Base-by-base conservation (phyloP, 2,113 vertebrate species). In the Lagopus leucura region DNA sequence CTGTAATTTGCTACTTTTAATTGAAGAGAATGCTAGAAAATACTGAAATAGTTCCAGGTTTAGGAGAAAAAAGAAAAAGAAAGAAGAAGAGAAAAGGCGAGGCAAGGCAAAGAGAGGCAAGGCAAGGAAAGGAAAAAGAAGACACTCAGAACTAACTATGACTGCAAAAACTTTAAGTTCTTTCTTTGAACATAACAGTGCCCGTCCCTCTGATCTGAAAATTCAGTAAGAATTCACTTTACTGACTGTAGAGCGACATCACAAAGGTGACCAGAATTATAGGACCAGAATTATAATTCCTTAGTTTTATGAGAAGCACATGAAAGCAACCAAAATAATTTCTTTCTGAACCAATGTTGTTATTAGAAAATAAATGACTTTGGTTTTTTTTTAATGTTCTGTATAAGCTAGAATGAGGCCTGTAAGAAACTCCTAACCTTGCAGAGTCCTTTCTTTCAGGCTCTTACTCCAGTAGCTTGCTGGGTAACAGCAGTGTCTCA, bases 131-230 rank as follows among this genome's bases (percentile, higher is more conserved):
- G 22, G 48, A 48, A 24, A 47, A 50, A 22, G 6, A 22, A 47
- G 8, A 73, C 18, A 40, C 3, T 76, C 55, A 65, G 32, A 64
- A 42, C 25, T 55, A 72, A 34, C 55, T 11, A 73, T 21, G 34
- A 20, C 27, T 65, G 19, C 18, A 4, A 85, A 85, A 85, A 38
- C 14, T 32, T 30, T 48, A 8, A 3, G 32, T 65, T 55, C n/a
- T 11, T 17, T 24, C n/a, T 45, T 4, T 5, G 7, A 11, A 11
- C 6, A 1, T 1, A 28, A 4, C 10, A 50, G 10, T 20, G 52
- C 4, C 72, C 40, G 19, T 47, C 6, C 2, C 10, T 28, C 55
- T 19, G 25, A 78, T 2, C 1, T 17, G 54, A 85, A 81, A 78
- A 20, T 27, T 58, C 55, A 4, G 1, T 3, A 7, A 73, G 69